Conservation (phyloP, 2,113 vertebrate species). For the Paedocypris sp. region DNA sequence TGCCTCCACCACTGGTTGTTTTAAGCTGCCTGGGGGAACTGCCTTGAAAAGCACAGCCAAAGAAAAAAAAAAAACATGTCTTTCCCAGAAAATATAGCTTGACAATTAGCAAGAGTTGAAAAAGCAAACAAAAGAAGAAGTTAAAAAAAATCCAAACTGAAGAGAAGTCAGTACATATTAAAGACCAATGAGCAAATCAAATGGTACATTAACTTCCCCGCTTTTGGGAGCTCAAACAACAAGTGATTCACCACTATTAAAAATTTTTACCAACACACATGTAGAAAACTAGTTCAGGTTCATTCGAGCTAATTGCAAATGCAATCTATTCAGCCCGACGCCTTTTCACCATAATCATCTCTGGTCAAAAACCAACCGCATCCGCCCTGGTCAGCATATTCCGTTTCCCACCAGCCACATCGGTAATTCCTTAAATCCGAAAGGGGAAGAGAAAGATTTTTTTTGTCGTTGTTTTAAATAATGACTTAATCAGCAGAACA, state of each 20-base stretch:
- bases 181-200: conserved; percentile 59
- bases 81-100: conserved; percentile 47
- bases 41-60: conserved; percentile 31
- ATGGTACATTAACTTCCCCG: conserved; percentile 56
- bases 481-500: conserved; percentile 98
- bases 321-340: conserved; percentile 64
- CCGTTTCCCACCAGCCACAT: conserved; percentile 74
- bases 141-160: conserved; percentile 55
- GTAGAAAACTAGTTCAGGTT: conserved; percentile 76
- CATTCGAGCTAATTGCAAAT: conserved; percentile 70
- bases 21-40: conserved; percentile 1
- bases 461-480: conserved; percentile 47
- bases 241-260: conserved; percentile 71
- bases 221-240: conserved; percentile 59
- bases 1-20: conserved; percentile 17
- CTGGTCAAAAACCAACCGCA: conserved; percentile 21
- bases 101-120: conserved; percentile 33
- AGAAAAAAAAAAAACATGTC: conserved; percentile 44
- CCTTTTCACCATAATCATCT: conserved; percentile 14
- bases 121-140: conserved; percentile 30
- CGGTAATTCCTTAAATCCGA: conserved; percentile 74
- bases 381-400: conserved; percentile 43
- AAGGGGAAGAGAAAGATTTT: conserved; percentile 79
- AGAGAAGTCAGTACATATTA: too few species aligned
- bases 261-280: conserved; percentile 74